Percentiles rank a stretch among this genome's conserved stretches.
Conservation (phyloP, 2,888 invertebrate species). For the Netelia virgata region DNA sequence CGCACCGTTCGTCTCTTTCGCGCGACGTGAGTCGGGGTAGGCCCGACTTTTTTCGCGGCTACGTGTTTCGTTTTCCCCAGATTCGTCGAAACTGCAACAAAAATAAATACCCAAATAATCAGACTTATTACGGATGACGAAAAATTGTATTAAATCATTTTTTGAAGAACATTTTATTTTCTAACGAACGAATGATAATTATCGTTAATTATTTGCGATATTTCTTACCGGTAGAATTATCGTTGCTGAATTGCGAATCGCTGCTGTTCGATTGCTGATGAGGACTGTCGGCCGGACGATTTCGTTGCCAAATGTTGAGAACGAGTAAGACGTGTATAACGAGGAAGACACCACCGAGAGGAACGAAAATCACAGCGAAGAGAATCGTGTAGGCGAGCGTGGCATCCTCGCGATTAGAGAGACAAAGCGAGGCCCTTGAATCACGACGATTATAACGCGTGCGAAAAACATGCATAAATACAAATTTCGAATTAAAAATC, state of each 20-base stretch:
- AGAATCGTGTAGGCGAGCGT: conserved; percentile 72
- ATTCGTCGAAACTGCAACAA: conserved; percentile 69
- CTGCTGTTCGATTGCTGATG: conserved; percentile 64
- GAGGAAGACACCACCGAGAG: conserved; percentile 74
- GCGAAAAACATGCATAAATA: conserved; percentile 1
- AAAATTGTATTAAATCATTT: no score
- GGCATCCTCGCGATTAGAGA: conserved; percentile 68
- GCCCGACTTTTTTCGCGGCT: conserved; percentile 35
- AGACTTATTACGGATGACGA: no score
- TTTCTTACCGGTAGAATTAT: conserved; percentile 67
- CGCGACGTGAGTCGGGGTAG: conserved; percentile 68
- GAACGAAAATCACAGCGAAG: conserved; percentile 75
- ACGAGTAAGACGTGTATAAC: conserved; percentile 75
- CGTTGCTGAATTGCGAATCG: conserved; percentile 70
- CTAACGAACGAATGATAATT: background rate
- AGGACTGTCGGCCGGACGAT: conserved; percentile 65
- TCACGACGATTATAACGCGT: conserved; percentile 13
- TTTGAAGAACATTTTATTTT: background rate
- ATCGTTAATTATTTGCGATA: background rate
- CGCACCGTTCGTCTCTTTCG: conserved; percentile 87
- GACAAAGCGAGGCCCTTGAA: conserved; percentile 73
- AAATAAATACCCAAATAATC: background rate
- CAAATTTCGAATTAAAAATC: background rate
- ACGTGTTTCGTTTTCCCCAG: conserved; percentile 53
- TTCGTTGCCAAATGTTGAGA: conserved; percentile 74